Evolutionary conservation across 1,140 invertebrate species (phyloP).

Genomic region (Phymastichus coffea): DNA sequence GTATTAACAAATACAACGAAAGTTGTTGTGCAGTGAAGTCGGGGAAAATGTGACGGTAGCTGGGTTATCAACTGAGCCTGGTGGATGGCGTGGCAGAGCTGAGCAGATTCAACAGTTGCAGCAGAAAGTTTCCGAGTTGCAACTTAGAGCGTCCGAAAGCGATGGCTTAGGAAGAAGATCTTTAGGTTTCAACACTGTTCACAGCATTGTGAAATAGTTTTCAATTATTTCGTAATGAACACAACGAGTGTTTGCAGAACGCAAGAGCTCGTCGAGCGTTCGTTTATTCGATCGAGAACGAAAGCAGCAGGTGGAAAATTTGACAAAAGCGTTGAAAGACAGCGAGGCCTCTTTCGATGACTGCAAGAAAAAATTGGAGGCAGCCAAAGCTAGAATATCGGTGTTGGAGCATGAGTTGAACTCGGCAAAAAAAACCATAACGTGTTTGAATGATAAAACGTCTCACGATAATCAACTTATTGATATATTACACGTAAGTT

Average conservation of each 20-base stretch:
- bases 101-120: constrained; percentile 69
- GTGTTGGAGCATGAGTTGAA: constrained; percentile 60
- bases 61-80: constrained; percentile 52
- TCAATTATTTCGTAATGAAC: neutral
- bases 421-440: constrained; percentile 53
- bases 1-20: constrained; percentile 19
- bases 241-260: constrained; percentile 28
- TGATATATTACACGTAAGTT: constrained; percentile 56
- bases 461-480: constrained; percentile 61
- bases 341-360: constrained; percentile 49
- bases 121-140: constrained; percentile 64
- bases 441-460: constrained; percentile 59
- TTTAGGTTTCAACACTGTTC: constrained; percentile 1
- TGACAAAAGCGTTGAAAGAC: constrained; percentile 55
- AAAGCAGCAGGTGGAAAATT: constrained; percentile 57
- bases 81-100: constrained; percentile 69
- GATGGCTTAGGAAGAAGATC: constrained; percentile 18
- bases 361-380: constrained; percentile 61
- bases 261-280: constrained; percentile 37
- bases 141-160: constrained; percentile 57
- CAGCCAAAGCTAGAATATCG: constrained; percentile 57
- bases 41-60: constrained; percentile 61
- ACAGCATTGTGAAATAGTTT: neutral
- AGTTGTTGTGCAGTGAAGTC: constrained; percentile 53
- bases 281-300: constrained; percentile 60